Base-by-base conservation (phyloP, 2,888 invertebrate species). In the Aphodius granarius region DNA sequence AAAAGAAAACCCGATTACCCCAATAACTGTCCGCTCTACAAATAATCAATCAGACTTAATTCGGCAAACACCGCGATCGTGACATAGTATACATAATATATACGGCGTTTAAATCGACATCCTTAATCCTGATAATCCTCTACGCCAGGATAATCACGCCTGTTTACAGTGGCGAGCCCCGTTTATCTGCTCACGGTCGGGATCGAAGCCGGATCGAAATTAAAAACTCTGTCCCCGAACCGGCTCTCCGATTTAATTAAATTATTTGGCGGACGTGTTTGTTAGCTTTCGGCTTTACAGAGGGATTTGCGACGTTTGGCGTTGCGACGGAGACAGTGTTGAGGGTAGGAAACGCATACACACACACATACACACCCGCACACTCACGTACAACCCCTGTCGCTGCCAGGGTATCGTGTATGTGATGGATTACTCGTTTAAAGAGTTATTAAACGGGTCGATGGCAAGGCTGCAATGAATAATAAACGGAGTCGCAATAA, bases 341-440 rank as follows among this genome's bases (percentile, higher is more conserved):
- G n/a, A n/a, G n/a, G n/a, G n/a, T n/a, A n/a, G n/a, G n/a, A n/a
- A n/a, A n/a, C n/a, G n/a, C n/a, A n/a, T n/a, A n/a, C n/a, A n/a
- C n/a, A n/a, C n/a, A n/a, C n/a, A n/a, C n/a, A n/a, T n/a, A n/a
- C n/a, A n/a, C n/a, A n/a, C n/a, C n/a, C n/a, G n/a, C 71, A 19
- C 71, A 18, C 71, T 71, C 43, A 19, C 20, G 21, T 68, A 68
- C 22, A 21, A n/a, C 20, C n/a, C 21, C 3, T 66, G 68, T 68
- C 68, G 68, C 68, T 3, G 43, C 9, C 43, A 2, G 43, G 43
- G 43, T 43, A 3, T 43, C 43, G 68, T 68, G 68, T 68, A 23
- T 23, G 82, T 83, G 83, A 83, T 83, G 83, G 83, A 83, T 83
- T 82, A 83, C 81, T 81, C 81, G 80, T 81, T 84, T 84, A 83